Evolutionary conservation across 2,797 vertebrate genomes (phyloP).

Genomic region (Huso huso): DNA sequence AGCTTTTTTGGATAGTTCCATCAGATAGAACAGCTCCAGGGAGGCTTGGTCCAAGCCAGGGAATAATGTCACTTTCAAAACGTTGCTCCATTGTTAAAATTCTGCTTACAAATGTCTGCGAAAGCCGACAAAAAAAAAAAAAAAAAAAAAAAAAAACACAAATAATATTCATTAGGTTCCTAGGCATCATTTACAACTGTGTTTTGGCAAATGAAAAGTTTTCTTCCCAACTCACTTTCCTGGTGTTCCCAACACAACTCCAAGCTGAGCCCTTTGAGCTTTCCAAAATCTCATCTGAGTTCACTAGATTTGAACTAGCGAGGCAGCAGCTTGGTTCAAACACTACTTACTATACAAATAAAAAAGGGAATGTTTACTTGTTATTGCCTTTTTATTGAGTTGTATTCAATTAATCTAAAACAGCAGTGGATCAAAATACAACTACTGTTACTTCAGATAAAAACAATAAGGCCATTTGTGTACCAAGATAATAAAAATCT

Average conservation of each 20-base stretch:
- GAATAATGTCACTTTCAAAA: slow-evolving; percentile 49
- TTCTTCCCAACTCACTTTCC: slow-evolving; percentile 49
- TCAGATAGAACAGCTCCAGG: slow-evolving; percentile 50
- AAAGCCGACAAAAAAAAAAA: slow-evolving; percentile 63
- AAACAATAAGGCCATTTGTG: too few species aligned
- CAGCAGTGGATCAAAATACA: too few species aligned
- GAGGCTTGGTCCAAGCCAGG: slow-evolving; percentile 37
- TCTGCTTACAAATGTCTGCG: slow-evolving; percentile 53
- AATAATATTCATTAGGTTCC: slow-evolving; percentile 70
- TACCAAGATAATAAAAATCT: too few species aligned
- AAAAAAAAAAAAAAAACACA: slow-evolving; percentile 59
- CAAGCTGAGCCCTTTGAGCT: slow-evolving; percentile 65
- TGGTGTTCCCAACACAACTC: slow-evolving; percentile 70
- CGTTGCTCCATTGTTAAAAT: slow-evolving; percentile 56
- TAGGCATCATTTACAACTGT: slow-evolving; percentile 63
- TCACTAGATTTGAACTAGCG: slow-evolving; percentile 55
- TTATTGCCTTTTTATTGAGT: too few species aligned
- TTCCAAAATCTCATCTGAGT: slow-evolving; percentile 67
- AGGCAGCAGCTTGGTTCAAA: slow-evolving; percentile 60
- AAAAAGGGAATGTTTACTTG: too few species aligned
- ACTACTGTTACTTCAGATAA: too few species aligned
- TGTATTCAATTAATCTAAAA: too few species aligned
- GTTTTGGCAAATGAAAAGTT: slow-evolving; percentile 69
- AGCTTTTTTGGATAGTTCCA: slow-evolving; percentile 42
- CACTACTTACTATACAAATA: slow-evolving; percentile 24